Conservation (phyloP, 2,797 vertebrate genomes). For the Eurystomus glaucurus region DNA sequence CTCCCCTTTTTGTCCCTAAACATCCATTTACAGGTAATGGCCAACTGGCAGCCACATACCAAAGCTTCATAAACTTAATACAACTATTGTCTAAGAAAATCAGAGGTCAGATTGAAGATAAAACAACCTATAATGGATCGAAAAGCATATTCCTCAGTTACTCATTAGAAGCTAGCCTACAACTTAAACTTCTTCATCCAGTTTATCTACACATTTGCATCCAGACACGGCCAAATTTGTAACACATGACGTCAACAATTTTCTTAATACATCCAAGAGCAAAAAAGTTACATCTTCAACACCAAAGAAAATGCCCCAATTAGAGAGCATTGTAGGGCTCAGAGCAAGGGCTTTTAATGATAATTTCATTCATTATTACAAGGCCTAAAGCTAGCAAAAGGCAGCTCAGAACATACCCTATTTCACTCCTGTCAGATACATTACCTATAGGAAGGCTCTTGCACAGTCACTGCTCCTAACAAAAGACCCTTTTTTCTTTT, state of each 20-base stretch:
- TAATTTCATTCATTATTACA: background rate
- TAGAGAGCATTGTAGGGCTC: background rate
- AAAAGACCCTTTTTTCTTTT: background rate
- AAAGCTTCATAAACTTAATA: background rate
- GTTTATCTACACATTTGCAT: background rate
- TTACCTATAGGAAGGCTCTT: background rate
- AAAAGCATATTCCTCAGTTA: background rate
- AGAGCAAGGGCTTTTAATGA: background rate
- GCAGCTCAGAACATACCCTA: background rate
- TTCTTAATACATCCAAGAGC: background rate
- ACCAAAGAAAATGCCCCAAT: background rate
- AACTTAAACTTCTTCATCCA: background rate
- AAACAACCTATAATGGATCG: background rate
- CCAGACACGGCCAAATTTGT: background rate
- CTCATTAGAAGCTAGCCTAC: background rate
- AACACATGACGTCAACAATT: background rate
- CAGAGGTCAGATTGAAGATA: background rate
- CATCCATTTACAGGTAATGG: background rate
- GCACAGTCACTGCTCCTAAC: background rate
- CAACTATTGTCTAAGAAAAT: background rate
- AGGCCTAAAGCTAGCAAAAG: background rate
- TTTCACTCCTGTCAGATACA: background rate
- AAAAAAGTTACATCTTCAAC: background rate
- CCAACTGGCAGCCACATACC: background rate
- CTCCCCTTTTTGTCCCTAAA: background rate